Conservation (phyloP, 2,797 vertebrate species). For the Falco berigora region DNA sequence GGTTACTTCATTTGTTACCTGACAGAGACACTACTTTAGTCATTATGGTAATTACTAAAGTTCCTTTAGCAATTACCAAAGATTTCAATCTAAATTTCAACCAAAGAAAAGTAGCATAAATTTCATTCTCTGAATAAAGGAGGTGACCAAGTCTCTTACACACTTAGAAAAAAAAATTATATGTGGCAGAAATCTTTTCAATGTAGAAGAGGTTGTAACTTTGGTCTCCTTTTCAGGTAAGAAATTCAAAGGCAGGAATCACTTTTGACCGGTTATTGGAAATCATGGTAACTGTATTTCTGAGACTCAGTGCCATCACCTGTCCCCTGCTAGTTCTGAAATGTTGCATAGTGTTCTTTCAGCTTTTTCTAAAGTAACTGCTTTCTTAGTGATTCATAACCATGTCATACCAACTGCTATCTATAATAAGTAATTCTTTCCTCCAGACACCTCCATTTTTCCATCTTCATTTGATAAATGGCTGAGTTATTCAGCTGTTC, state of each 20-base stretch:
- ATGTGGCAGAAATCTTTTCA: neutral
- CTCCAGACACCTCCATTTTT: neutral
- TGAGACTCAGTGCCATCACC: neutral
- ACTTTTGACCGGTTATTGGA: neutral
- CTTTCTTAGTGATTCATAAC: neutral
- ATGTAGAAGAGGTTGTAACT: neutral
- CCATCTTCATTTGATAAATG: neutral
- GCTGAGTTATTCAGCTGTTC: neutral
- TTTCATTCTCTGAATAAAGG: neutral
- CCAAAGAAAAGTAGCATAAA: neutral
- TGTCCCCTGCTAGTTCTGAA: neutral
- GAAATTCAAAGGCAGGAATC: neutral
- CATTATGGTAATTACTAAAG: neutral
- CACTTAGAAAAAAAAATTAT: neutral
- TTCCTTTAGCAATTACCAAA: neutral
- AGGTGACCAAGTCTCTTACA: neutral
- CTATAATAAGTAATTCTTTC: neutral
- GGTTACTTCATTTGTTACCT: neutral
- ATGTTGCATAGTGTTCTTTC: neutral
- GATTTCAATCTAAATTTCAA: neutral
- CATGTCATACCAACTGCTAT: neutral
- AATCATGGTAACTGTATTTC: neutral
- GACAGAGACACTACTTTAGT: neutral
- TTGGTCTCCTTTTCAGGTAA: neutral
- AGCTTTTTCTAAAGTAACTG: neutral